A percentile compares a stretch with the other conserved stretches of the same genome.
These are phyloP conservation scores for Subacronicta megacephala DNA, from an alignment of 2,888 invertebrate species.

Conservation along the genomic window DNA sequence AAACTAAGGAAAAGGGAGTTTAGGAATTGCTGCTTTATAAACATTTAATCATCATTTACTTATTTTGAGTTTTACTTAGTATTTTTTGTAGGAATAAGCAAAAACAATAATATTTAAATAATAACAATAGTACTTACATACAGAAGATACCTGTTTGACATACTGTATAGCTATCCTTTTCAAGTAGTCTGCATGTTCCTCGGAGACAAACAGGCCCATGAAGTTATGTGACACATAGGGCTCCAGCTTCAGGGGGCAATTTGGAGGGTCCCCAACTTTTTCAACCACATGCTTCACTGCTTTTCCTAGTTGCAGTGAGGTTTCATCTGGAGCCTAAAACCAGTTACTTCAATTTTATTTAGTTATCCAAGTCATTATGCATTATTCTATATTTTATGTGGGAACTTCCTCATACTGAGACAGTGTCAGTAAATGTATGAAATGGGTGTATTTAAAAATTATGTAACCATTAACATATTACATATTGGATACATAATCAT, in stretches of 20 bases:
- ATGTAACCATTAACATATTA: no score
- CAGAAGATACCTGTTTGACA: constrained; percentile 93
- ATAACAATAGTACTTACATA: constrained; percentile 90
- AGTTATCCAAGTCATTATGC: no score
- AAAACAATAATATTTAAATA: not conserved
- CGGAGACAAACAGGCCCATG: constrained; percentile 96
- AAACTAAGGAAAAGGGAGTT: no score
- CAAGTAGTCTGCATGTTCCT: constrained; percentile 94
- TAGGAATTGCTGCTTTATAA: no score
- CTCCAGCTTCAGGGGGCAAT: constrained; percentile 92
- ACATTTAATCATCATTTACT: no score
- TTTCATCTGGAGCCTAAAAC: constrained; percentile 93
- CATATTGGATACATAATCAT: no score
- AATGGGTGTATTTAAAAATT: no score
- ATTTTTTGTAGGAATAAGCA: no score
- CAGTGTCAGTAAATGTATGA: no score
- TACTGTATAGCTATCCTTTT: constrained; percentile 94
- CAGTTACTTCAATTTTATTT: not conserved
- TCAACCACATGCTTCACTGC: constrained; percentile 94
- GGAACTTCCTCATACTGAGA: no score
- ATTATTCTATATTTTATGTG: no score
- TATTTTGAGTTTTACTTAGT: no score
- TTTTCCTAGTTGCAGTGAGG: constrained; percentile 91
- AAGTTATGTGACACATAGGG: constrained; percentile 96
- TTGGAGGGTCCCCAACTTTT: constrained; percentile 91